phyloP scores from a whole-genome alignment of 2,113 vertebrate species.

The Butastur rufipennis region DNA sequence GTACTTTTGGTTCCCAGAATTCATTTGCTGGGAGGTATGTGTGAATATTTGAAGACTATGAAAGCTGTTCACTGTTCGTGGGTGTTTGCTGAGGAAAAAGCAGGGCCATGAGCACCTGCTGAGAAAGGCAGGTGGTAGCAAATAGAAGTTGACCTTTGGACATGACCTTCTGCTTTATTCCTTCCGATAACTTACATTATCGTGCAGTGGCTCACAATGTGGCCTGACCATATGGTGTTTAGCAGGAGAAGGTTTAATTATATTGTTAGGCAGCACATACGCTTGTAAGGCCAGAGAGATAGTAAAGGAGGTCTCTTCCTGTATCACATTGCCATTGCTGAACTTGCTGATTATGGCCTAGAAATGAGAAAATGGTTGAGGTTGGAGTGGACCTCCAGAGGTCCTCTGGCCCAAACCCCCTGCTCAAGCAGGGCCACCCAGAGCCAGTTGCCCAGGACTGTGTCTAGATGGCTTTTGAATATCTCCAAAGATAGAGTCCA shows the following conservation, averaged over 20 bases:
- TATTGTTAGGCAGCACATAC: background rate
- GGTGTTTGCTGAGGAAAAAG: background rate
- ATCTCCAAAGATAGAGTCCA: background rate
- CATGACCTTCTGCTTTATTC: background rate
- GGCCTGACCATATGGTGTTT: background rate
- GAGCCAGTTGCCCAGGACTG: background rate
- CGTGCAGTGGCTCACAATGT: rapidly evolving
- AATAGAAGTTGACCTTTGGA: background rate
- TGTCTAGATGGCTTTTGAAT: background rate
- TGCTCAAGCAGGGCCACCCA: background rate
- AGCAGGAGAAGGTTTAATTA: background rate
- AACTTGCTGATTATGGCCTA: background rate
- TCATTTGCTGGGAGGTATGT: background rate
- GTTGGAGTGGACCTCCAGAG: background rate
- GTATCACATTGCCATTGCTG: background rate
- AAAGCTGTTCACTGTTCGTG: background rate
- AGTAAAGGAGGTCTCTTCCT: background rate
- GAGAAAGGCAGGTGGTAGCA: background rate
- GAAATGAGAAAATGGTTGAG: background rate
- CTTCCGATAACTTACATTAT: background rate
- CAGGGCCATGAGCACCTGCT: background rate
- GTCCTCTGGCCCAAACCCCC: rapidly evolving
- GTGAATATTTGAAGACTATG: background rate
- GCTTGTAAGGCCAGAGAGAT: background rate
- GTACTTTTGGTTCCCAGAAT: background rate